Percentiles rank a stretch among this genome's conserved stretches.
Conservation (phyloP, 2,888 invertebrate genomes). For the Uloborus plumipes region DNA sequence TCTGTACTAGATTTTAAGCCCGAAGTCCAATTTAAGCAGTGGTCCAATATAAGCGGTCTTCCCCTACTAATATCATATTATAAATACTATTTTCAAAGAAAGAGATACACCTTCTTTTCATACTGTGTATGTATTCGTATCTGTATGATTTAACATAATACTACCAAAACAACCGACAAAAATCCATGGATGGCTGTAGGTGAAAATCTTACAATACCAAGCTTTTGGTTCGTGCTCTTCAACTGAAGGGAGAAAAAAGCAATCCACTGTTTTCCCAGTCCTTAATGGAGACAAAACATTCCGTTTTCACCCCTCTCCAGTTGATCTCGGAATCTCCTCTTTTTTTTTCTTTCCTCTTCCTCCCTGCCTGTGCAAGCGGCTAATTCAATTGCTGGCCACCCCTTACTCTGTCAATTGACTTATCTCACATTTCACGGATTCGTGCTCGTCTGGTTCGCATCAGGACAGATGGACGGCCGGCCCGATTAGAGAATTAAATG, state of each 20-base stretch:
- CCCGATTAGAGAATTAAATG: constrained; percentile 61
- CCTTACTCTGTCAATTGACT: constrained; percentile 59
- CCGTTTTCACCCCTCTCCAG: constrained; percentile 11
- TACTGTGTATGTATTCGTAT: too few relatives aligned
- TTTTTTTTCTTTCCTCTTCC: constrained; percentile 5
- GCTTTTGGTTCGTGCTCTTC: too few relatives aligned
- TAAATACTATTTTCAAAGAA: too few relatives aligned
- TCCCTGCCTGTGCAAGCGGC: constrained; percentile 33
- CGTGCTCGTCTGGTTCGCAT: constrained; percentile 25
- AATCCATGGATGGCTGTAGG: too few relatives aligned
- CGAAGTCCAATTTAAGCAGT: too few relatives aligned
- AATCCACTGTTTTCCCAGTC: constrained; percentile 29
- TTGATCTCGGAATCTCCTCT: constrained; percentile 3
- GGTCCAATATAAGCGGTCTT: too few relatives aligned
- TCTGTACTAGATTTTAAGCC: too few relatives aligned
- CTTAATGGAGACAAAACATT: constrained; percentile 52
- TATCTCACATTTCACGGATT: constrained; percentile 58
- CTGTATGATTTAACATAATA: too few relatives aligned
- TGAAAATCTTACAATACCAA: too few relatives aligned
- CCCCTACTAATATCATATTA: too few relatives aligned
- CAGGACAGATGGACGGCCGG: constrained; percentile 57
- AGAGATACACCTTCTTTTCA: too few relatives aligned
- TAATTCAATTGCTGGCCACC: constrained; percentile 56
- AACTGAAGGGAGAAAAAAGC: neutral
- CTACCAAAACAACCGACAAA: too few relatives aligned